These are phyloP conservation scores for Globodera ellingtonae DNA, from an alignment of 1,140 invertebrate species.

Conservation along the genomic window DNA sequence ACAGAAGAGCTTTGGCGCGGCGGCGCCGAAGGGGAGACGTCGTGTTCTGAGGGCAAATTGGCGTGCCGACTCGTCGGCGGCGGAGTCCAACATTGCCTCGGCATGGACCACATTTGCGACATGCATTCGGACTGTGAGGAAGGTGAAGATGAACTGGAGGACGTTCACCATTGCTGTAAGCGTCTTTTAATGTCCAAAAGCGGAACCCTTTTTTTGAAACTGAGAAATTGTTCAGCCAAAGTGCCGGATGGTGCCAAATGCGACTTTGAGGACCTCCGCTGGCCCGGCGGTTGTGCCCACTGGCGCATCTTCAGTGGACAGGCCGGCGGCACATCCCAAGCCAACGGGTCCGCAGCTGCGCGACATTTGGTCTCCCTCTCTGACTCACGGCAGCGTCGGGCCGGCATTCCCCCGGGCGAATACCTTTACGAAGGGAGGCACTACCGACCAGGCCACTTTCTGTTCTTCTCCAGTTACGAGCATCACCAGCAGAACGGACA, in stretches of 20 bases:
- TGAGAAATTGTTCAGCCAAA: slow-evolving; percentile 27
- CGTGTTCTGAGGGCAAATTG: slow-evolving; percentile 1
- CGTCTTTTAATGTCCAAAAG: background rate
- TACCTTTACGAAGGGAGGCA: slow-evolving; percentile 41
- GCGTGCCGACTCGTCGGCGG: slow-evolving; percentile 2
- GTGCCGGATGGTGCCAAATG: slow-evolving; percentile 52
- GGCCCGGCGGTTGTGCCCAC: slow-evolving; percentile 41
- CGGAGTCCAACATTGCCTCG: background rate
- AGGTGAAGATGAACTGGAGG: slow-evolving; percentile 47
- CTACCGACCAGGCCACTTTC: slow-evolving; percentile 46
- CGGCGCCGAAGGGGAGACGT: background rate
- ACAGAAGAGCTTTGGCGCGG: slow-evolving; percentile 15
- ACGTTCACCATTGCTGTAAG: slow-evolving; percentile 48
- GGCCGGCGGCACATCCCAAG: background rate
- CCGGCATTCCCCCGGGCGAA: slow-evolving; percentile 44
- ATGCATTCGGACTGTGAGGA: slow-evolving; percentile 43
- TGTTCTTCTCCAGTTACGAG: slow-evolving; percentile 55
- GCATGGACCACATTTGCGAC: slow-evolving; percentile 20
- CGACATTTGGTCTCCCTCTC: slow-evolving; percentile 26
- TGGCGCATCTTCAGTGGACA: slow-evolving; percentile 43
- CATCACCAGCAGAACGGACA: slow-evolving; percentile 25
- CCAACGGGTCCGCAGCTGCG: slow-evolving; percentile 5
- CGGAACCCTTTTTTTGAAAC: slow-evolving; percentile 1
- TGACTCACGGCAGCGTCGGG: slow-evolving; percentile 14
- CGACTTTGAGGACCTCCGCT: slow-evolving; percentile 46